phyloP scores from a whole-genome alignment of 1,140 invertebrate species.

The Trichoplusia ni region DNA sequence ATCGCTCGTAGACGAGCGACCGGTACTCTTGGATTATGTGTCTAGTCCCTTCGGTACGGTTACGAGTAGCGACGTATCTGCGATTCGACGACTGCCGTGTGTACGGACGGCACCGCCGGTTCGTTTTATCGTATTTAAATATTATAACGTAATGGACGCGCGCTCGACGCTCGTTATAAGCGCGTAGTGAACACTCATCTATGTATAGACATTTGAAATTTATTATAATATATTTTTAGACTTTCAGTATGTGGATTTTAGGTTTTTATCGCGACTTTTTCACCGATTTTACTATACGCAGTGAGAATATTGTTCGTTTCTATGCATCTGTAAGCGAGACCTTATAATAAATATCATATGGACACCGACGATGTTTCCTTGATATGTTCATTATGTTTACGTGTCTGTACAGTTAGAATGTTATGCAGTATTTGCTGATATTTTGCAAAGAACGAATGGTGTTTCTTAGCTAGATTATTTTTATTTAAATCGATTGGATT shows the following conservation, averaged over 20 bases:
- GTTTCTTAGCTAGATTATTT: constrained; percentile 73
- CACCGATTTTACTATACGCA: constrained; percentile 74
- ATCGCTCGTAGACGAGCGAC: constrained; percentile 42
- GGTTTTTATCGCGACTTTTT: constrained; percentile 78
- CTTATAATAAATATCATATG: constrained; percentile 70
- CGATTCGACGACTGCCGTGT: constrained; percentile 40
- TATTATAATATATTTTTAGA: constrained; percentile 81
- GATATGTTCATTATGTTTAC: constrained; percentile 56
- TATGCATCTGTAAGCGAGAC: constrained; percentile 68
- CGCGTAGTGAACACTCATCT: constrained; percentile 78
- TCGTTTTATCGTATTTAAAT: constrained; percentile 64
- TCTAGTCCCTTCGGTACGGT: constrained; percentile 57
- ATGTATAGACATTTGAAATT: constrained; percentile 80
- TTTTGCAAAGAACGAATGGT: constrained; percentile 66
- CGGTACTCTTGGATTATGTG: constrained; percentile 45
- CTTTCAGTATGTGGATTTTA: constrained; percentile 79
- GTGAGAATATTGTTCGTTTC: constrained; percentile 74
- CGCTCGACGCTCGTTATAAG: constrained; percentile 60
- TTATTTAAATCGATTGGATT: constrained; percentile 78
- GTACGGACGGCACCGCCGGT: constrained; percentile 35
- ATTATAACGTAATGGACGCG: constrained; percentile 62
- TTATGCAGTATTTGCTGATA: constrained; percentile 73
- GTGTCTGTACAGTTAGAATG: constrained; percentile 76
- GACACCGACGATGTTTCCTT: constrained; percentile 62
- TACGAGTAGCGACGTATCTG: constrained; percentile 42